These are phyloP conservation scores for Pedetes capensis DNA, from an alignment of 2,113 vertebrate genomes.

Conservation along the genomic window DNA sequence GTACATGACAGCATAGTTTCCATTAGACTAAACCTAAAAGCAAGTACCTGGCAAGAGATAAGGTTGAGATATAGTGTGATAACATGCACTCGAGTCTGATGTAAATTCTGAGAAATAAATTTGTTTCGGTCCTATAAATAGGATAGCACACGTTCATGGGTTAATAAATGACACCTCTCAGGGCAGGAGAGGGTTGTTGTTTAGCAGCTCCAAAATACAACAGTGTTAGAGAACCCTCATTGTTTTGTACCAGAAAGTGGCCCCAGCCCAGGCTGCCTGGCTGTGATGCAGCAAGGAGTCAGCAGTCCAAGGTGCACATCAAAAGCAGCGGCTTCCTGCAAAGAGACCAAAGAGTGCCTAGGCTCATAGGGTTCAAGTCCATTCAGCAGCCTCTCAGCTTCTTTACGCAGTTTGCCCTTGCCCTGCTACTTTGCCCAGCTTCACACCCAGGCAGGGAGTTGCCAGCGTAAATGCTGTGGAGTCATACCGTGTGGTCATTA, in stretches of 20 bases:
- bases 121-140: no score
- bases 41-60: no score
- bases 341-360: background rate
- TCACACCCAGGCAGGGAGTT: no score
- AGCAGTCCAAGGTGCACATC: background rate
- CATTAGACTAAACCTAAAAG: no score
- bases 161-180: background rate
- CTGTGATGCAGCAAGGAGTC: background rate
- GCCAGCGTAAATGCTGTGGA: rapidly evolving
- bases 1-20: no score
- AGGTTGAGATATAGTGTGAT: no score
- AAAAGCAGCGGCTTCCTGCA: background rate
- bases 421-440: background rate
- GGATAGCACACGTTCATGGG: no score
- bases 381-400: background rate
- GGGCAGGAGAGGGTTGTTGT: background rate
- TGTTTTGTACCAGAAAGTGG: background rate
- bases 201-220: background rate
- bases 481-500: rapidly evolving
- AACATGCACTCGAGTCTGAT: no score
- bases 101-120: no score
- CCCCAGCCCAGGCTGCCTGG: background rate
- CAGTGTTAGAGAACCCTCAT: background rate
- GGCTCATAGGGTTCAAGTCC: background rate
- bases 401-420: rapidly evolving